Evolutionary conservation across 2,113 vertebrate species (phyloP).

Genomic region (Tachuris rubrigastra): DNA sequence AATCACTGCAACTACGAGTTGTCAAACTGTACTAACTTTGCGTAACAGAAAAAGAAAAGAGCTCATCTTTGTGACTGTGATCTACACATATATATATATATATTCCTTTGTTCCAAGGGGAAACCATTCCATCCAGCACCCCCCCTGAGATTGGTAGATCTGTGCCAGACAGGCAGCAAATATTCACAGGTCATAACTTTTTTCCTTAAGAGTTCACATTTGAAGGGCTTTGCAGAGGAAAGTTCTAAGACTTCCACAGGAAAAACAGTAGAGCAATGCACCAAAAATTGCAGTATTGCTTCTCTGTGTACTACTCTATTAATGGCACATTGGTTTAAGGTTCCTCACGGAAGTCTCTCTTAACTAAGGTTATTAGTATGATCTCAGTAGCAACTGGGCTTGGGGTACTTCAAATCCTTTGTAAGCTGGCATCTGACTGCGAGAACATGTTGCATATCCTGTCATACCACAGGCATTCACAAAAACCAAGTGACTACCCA

Average conservation of each 20-base stretch:
- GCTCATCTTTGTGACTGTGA: neutral
- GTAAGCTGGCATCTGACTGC: neutral
- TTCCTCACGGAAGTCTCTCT: neutral
- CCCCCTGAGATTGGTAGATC: too few species aligned
- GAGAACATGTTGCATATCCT: neutral
- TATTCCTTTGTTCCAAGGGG: neutral
- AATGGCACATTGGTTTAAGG: neutral
- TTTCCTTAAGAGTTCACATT: neutral
- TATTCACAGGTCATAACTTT: neutral
- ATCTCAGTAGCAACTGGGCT: neutral
- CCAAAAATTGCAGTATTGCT: neutral
- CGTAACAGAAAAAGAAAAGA: neutral
- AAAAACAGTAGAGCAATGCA: neutral
- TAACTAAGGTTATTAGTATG: neutral
- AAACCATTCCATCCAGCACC: neutral
- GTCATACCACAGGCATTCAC: neutral
- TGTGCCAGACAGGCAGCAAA: neutral
- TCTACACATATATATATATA: neutral
- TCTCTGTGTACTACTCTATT: neutral
- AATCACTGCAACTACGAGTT: neutral
- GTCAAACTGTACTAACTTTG: neutral
- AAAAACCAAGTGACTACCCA: neutral
- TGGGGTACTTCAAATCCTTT: neutral
- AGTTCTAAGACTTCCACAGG: neutral
- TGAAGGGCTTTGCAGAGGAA: neutral